Conservation (phyloP, 2,888 invertebrate genomes). For the Cheilosia scutellata region DNA sequence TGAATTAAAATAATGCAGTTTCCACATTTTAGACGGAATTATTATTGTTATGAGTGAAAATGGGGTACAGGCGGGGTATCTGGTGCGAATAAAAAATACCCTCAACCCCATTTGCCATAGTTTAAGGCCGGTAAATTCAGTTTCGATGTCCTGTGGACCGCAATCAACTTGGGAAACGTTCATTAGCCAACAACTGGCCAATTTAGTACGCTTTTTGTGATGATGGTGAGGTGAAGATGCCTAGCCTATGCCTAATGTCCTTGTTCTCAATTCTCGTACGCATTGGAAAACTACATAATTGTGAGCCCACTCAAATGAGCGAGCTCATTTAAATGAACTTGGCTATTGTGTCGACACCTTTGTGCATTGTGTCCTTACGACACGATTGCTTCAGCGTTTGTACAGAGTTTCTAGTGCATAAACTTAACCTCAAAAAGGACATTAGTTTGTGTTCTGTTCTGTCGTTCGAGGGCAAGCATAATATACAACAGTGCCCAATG, state of each 20-base stretch:
- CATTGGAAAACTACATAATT: not conserved
- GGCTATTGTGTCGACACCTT: conserved; percentile 22
- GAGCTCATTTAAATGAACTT: conserved; percentile 41
- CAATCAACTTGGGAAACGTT: conserved; percentile 3
- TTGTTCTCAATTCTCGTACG: conserved; percentile 17
- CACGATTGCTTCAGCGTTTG: conserved; percentile 11
- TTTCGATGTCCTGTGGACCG: too few species aligned
- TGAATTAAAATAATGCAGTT: too few species aligned
- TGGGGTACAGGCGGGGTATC: too few species aligned
- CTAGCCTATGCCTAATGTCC: conserved; percentile 18
- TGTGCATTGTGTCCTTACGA: not conserved
- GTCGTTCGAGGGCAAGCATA: not conserved
- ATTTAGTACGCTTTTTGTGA: not conserved
- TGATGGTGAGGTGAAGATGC: not conserved
- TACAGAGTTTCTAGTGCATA: conserved; percentile 39
- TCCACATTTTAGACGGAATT: too few species aligned
- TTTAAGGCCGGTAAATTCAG: too few species aligned
- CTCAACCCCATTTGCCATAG: too few species aligned
- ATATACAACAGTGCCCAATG: not conserved
- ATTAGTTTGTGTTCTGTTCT: conserved; percentile 8
- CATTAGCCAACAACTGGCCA: not conserved
- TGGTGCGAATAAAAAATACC: too few species aligned
- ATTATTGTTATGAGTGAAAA: too few species aligned
- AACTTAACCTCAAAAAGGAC: conserved; percentile 55
- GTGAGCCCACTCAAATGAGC: not conserved